Conservation (phyloP, 2,888 invertebrate genomes). For the Papilio protenor region DNA sequence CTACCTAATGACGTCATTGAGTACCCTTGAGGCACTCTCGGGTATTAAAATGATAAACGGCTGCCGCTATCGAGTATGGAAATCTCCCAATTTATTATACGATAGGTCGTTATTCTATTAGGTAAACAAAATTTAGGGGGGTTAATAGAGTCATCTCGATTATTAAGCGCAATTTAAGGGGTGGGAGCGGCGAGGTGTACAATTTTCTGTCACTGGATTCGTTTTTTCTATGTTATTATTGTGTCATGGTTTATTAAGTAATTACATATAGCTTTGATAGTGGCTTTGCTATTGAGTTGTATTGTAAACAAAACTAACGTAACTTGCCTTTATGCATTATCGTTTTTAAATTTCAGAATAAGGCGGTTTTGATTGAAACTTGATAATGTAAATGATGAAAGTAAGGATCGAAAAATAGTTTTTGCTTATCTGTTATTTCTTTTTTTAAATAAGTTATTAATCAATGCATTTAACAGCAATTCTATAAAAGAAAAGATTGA, state of each 20-base stretch:
- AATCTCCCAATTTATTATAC: constrained; percentile 84
- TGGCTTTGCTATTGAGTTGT: not conserved
- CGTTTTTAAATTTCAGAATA: not conserved
- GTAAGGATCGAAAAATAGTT: not conserved
- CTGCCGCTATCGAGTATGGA: constrained; percentile 78
- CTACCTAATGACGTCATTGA: constrained; percentile 74
- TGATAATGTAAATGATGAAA: not conserved
- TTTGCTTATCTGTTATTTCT: not conserved
- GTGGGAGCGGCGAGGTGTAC: constrained; percentile 47
- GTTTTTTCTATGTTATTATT: constrained; percentile 51
- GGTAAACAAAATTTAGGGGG: constrained; percentile 77
- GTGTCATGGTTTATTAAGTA: constrained; percentile 44
- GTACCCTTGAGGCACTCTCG: constrained; percentile 74
- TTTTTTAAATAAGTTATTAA: too few species aligned
- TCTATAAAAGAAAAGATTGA: not conserved
- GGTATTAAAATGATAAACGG: constrained; percentile 83
- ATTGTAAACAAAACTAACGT: not conserved
- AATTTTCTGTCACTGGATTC: constrained; percentile 54
- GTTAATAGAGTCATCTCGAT: constrained; percentile 79
- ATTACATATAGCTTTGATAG: constrained; percentile 19
- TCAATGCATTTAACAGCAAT: not conserved
- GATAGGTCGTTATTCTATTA: constrained; percentile 83
- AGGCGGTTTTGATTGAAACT: not conserved
- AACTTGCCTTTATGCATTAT: not conserved
- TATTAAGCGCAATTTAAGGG: constrained; percentile 68